Evolutionary conservation across 1,140 invertebrate genomes (phyloP).

Genomic region (Sitodiplosis mosellana): DNA sequence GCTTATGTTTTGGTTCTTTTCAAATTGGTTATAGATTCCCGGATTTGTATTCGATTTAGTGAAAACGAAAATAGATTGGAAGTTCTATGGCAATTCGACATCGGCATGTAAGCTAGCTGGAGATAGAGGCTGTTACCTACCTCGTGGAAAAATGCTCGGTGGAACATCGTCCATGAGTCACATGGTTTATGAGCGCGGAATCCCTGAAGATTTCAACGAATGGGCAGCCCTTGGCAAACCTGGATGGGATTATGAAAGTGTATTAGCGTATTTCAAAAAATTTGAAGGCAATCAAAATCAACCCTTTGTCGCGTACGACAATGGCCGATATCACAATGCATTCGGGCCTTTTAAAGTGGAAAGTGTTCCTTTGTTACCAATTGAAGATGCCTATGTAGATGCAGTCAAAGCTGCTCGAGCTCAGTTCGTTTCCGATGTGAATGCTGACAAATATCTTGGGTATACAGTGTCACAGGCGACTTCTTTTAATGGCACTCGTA

Average conservation of each 20-base stretch:
- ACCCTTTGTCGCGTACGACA: conserved; percentile 31
- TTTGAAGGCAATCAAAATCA: conserved; percentile 21
- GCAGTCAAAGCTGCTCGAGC: conserved; percentile 25
- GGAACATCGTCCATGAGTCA: conserved; percentile 33
- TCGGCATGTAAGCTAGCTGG: too few relatives aligned
- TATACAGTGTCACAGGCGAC: conserved; percentile 28
- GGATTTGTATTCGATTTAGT: too few relatives aligned
- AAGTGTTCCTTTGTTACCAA: conserved; percentile 18
- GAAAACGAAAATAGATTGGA: too few relatives aligned
- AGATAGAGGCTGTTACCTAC: too few relatives aligned
- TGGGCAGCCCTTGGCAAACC: conserved; percentile 27
- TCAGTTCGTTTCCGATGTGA: conserved; percentile 33
- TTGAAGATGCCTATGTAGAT: conserved; percentile 19
- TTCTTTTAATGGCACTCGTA: conserved; percentile 30
- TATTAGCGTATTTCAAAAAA: conserved; percentile 25
- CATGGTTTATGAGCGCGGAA: conserved; percentile 33
- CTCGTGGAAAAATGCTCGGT: conserved; percentile 30
- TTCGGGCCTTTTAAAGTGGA: conserved; percentile 33
- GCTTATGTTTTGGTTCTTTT: too few relatives aligned
- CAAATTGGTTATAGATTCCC: too few relatives aligned
- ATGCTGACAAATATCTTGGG: conserved; percentile 28
- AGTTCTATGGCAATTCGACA: too few relatives aligned
- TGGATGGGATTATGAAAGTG: conserved; percentile 20
- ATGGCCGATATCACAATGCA: conserved; percentile 10
- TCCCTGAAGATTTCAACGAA: conserved; percentile 29